Base-by-base conservation (phyloP, 2,888 invertebrate species). In the Elmis aenea region DNA sequence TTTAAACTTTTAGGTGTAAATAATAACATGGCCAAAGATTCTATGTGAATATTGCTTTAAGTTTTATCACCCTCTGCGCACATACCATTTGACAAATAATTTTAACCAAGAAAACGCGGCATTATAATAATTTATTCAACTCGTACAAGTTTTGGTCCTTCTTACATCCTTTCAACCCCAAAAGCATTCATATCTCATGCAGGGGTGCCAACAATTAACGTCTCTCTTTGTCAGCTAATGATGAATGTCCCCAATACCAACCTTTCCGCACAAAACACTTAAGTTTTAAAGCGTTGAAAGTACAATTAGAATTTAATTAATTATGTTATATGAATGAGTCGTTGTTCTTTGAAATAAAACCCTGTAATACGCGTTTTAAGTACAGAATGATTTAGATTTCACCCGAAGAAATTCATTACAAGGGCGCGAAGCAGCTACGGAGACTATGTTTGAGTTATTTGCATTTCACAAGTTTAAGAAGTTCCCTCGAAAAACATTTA, bases 271-370 rank as follows among this genome's bases (percentile, higher is more conserved):
- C 61, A 62, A 65, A 66, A 67, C 64, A 62, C 50, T 44, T 52
- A 61, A 66, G 59, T 62, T 65, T 64, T 60, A 60, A 62, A 61
- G 57, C 53, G 56, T 57, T 45, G 55, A 55, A 59, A 61, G 58
- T 58, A 65, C 67, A 67, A 67, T 67, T 67, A 67, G 64, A 66
- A 62, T 67, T 66, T 67, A 67, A 67, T 67, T 67, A 67, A 67
- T 67, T 66, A 67, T 66, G 62, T 64, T 58, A 57, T 62, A 59
- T 66, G 66, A 66, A 67, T 62, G 62, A 38, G 40, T 38, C 38
- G 34, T 34, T 41, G 41, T 46, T 46, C 45, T 39, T 45, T 37
- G 48, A 40, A 42, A 22, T 18, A 39, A 42, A 42, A 39, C 35
- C 34, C 42, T 38, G 45, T 42, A 43, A 43, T 45, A 40, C 45